Evolutionary conservation across 2,797 vertebrate species (phyloP), one percentile per base, ranked within the genome.

Genomic region (Rhinichthys osculus): DNA sequence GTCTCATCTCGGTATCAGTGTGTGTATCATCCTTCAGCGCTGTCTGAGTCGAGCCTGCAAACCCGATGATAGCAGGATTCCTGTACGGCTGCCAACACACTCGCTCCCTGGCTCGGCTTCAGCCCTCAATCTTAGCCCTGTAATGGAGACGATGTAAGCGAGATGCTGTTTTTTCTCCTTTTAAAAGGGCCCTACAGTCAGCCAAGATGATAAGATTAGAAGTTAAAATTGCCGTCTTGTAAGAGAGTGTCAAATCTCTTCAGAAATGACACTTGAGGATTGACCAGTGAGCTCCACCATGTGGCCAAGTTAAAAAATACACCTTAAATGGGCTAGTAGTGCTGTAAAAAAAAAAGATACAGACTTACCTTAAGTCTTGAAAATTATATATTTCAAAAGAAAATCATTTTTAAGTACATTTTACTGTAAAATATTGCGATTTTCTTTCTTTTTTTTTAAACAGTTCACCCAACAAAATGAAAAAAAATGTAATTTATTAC

Each of bases 81-180:
- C 88, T 89, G 66, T 76, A 54, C 69, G 17, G 40, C 78, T 78
- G 47, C 74, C 83, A 70, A 47, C 72, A 38, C 67, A n/a, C 72
- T 82, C 50, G 66, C 38, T 59, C 2, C 17, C 44, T 85, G 74
- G 44, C 73, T 17, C 40, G 38, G 27, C 23, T 70, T 80, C 57
- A 81, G 77, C 17, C 76, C 54, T 67, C 71, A 35, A 66, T 86
- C 74, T 66, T 84, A 69, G 57, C 42, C 40, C 80, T n/a, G 72
- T 85, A 89, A 89, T 89, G 74, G 82, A 88, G 62, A 86, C 35
- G 38, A 64, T 88, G 14, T 74, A 59, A 81, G 71, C 64, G 80
- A 33, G 74, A 83, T 79, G 82, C 59, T 66, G 35, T 73, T 77
- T 78, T 74, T 50, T 74, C 23, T 73, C 52, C 44, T 77, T 83